These are phyloP conservation scores for Hyperopisus bebe DNA, from an alignment of 2,113 vertebrate species.

Conservation along the genomic window DNA sequence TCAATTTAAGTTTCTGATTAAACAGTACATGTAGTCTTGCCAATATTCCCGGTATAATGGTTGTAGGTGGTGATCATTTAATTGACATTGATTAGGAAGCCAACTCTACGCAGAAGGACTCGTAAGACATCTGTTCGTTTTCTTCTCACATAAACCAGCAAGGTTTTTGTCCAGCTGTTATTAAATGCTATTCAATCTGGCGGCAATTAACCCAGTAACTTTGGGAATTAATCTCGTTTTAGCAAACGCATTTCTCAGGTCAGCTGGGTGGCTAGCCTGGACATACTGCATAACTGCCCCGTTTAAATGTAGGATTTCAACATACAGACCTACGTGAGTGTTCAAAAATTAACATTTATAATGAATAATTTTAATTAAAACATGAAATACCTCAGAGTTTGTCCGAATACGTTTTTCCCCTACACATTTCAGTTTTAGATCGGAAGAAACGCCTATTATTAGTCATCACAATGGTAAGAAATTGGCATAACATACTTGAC, in stretches of 20 bases:
- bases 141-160: slow-evolving; percentile 9
- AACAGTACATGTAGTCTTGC: not conserved
- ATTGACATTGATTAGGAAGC: slow-evolving; percentile 11
- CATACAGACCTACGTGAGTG: not conserved
- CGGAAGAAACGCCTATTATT: not conserved
- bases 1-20: slow-evolving; percentile 24
- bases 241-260: not conserved
- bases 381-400: not conserved
- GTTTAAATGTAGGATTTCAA: not conserved
- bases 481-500: not conserved
- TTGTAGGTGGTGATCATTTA: slow-evolving; percentile 10
- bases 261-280: not conserved
- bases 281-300: not conserved
- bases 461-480: not conserved
- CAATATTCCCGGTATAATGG: slow-evolving; percentile 7
- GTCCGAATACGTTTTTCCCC: not conserved
- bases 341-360: not conserved
- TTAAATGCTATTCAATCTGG: not conserved
- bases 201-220: not conserved
- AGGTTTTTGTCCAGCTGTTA: not conserved
- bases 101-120: not conserved
- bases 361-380: not conserved
- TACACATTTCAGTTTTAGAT: not conserved
- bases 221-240: not conserved
- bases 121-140: slow-evolving; percentile 7